Evolutionary conservation across 2,797 vertebrate genomes (phyloP), one percentile per base, ranked within the genome.

Genomic region (Fringilla coelebs): DNA sequence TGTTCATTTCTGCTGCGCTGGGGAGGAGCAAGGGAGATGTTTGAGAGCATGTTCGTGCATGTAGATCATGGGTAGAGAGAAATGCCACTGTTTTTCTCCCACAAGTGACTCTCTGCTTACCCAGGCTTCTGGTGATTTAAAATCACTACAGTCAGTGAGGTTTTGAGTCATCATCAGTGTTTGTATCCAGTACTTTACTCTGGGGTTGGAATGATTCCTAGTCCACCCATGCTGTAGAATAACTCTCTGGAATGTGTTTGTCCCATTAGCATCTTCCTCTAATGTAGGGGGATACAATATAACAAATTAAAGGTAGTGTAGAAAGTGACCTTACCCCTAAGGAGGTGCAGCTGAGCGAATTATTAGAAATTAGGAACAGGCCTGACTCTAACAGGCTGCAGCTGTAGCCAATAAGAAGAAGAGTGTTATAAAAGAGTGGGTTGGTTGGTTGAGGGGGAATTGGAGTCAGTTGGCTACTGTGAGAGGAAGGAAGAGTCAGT

Each of bases 201-300:
- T 75, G 83, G 51, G 84, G 72, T 34, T 87, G 49, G 71, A 90
- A 92, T 52, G 75, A 52, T 57, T 49, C 62, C 40, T 91, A 84
- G 86, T 84, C 62, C 70, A 65, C 85, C 88, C 88, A 52, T 87
- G 63, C 91, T 88, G 70, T 68, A 28, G 66, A 83, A 72, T 78
- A 71, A 54, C 70, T 85, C 73, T 85, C 92, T 81, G 74, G 48
- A 90, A 87, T 94, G 63, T 83, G 73, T 95, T 79, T 74, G 51
- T 85, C 70, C 70, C 49, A 49, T 18, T 77, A 63, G 46, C 89
- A 49, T 86, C 43, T 88, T 89, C 91, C 48, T 82, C 51, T 29
- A n/a, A n/a, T 43, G 18, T 43, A 43, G 41, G 41, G 41, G 17
- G 41, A 43, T 43, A 43, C 8, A 43, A 43, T 43, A 43, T 43